Evolutionary conservation across 2,888 invertebrate genomes (phyloP), one percentile per base, ranked within the genome.

Genomic region (Amitus sp.): DNA sequence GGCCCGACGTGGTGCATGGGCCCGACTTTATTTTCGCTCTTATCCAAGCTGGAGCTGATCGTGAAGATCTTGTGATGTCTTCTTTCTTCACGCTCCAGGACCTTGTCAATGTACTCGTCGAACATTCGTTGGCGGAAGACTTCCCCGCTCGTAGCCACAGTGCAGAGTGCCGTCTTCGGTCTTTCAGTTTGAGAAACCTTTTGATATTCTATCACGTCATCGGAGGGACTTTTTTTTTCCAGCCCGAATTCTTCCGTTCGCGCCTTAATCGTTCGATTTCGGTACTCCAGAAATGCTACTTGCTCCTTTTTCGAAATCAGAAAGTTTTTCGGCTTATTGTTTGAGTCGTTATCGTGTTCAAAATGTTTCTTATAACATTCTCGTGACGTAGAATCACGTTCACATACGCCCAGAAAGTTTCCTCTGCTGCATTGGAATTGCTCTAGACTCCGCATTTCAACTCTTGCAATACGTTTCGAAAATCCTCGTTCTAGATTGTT

Each of bases 41-140:
- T n/a, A n/a, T n/a, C n/a, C n/a, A n/a, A n/a, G n/a, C n/a, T n/a
- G n/a, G 88, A 87, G 0, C 91, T 90, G 58, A 94, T 88, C 85
- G 92, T 93, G 12, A 94, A 90, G 17, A 93, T 87, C 83, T 92
- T 93, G 50, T 91, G 89, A 61, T 91, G 87, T 69, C 90, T 90
- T 40, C 94, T 85, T 74, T 93, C 90, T 71, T 91, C 89, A 9
- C 93, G 86, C 77, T 91, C 90, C 3, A 90, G 88, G 73, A 94
- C 89, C 82, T 93, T 90, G 74, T 86, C 85, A 76, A 93, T 87
- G 83, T 93, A 94, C 79, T 94, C 94, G 70, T 91, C 87, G 82
- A 92, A 94, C 93, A 94, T 94, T 82, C 89, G 88, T 67, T 90
- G 89, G 5, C 93, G 87, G 70, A 91, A 88, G 37, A 87, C 84